Conservation (phyloP, 1,140 invertebrate genomes). For the Aporrectodea caliginosa region DNA sequence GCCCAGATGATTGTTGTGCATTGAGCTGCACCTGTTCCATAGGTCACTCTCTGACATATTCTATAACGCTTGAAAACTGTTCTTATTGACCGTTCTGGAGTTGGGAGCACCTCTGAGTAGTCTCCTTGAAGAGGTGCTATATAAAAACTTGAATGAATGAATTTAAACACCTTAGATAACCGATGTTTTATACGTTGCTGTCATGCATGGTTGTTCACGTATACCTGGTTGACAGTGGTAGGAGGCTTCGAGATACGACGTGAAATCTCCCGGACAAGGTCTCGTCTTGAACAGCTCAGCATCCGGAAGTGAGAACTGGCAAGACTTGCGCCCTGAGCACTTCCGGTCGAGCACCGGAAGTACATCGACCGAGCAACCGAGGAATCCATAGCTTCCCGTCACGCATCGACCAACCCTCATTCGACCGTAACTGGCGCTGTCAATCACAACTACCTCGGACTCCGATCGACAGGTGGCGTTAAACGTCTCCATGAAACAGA, state of each 20-base stretch:
- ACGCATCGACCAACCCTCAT: background rate
- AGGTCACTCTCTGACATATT: too few species aligned
- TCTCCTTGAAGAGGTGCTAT: too few species aligned
- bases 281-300: background rate
- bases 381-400: background rate
- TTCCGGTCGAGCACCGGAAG: constrained; percentile 4
- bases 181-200: too few species aligned
- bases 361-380: constrained; percentile 12
- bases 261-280: background rate
- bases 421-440: background rate
- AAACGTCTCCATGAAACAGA: background rate
- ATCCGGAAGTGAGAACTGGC: background rate
- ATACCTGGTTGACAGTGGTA: background rate
- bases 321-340: constrained; percentile 2
- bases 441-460: background rate
- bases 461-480: background rate
- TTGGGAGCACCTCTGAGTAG: too few species aligned
- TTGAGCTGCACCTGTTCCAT: too few species aligned
- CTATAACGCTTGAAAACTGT: too few species aligned
- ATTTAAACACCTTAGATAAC: too few species aligned
- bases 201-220: too few species aligned
- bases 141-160: too few species aligned
- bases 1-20: too few species aligned
- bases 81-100: too few species aligned
- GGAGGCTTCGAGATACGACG: constrained; percentile 2